These are phyloP conservation scores for Siphamia tubifer DNA, from an alignment of 2,113 vertebrate species.

Conservation along the genomic window DNA sequence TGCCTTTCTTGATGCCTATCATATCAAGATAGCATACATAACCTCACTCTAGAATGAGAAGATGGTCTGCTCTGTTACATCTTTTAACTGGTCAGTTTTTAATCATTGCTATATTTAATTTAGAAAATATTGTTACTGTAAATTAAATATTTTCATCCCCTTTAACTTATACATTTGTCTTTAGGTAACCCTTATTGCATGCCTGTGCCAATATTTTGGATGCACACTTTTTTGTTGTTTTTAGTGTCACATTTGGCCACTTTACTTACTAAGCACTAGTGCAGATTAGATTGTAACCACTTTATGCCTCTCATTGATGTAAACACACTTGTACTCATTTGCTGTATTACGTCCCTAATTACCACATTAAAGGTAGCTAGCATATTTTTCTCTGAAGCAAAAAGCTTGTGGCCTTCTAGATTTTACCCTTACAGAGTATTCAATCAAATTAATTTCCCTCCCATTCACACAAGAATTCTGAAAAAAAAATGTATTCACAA, in stretches of 20 bases:
- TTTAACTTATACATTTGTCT: slow-evolving; percentile 49
- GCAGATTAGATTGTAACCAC: slow-evolving; percentile 66
- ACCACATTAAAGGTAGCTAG: slow-evolving; percentile 27
- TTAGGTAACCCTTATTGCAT: slow-evolving; percentile 52
- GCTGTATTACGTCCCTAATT: slow-evolving; percentile 10
- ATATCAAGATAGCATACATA: slow-evolving; percentile 19
- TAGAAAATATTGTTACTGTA: slow-evolving; percentile 66
- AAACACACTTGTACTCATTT: slow-evolving; percentile 8
- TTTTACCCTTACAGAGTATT: slow-evolving; percentile 20
- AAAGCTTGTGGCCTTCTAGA: slow-evolving; percentile 67
- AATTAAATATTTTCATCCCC: slow-evolving; percentile 27
- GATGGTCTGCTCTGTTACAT: slow-evolving; percentile 29
- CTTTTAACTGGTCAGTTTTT: slow-evolving; percentile 24
- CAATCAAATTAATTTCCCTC: slow-evolving; percentile 19
- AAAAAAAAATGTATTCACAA: slow-evolving; percentile 1
- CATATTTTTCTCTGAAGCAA: slow-evolving; percentile 19
- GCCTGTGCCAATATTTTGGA: slow-evolving; percentile 49
- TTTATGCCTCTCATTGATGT: slow-evolving; percentile 50
- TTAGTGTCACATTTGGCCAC: slow-evolving; percentile 20
- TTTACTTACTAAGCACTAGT: slow-evolving; percentile 20
- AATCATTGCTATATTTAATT: slow-evolving; percentile 24
- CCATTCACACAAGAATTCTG: slow-evolving; percentile 22
- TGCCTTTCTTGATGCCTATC: slow-evolving; percentile 34
- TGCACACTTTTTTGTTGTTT: slow-evolving; percentile 39
- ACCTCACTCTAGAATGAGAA: slow-evolving; percentile 20